phyloP scores from a whole-genome alignment of 2,797 vertebrate species.

The Periophthalmus magnuspinnatus region DNA sequence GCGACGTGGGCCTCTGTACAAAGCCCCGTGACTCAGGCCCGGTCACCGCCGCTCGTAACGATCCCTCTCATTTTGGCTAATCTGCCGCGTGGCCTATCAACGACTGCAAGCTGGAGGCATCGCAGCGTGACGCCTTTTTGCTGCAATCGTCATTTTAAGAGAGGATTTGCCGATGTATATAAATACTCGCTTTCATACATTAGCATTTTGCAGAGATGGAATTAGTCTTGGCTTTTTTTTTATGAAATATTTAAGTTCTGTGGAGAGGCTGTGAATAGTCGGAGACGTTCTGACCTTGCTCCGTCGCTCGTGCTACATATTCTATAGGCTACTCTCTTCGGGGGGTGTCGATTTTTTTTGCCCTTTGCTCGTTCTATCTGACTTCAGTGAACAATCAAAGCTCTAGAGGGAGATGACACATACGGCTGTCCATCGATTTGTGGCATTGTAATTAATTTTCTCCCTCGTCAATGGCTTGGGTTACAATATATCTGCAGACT shows the following conservation, averaged over 20 bases:
- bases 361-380: constrained; percentile 51
- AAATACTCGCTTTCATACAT: constrained; percentile 25
- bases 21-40: constrained; percentile 65
- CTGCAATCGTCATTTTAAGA: constrained; percentile 37
- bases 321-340: constrained; percentile 17
- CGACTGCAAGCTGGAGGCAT: constrained; percentile 40
- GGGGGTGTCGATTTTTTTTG: constrained; percentile 24
- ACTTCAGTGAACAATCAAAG: constrained; percentile 66
- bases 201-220: constrained; percentile 16
- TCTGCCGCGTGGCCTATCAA: constrained; percentile 58
- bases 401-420: constrained; percentile 73
- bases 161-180: constrained; percentile 29
- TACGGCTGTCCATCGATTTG: constrained; percentile 76
- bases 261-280: constrained; percentile 45
- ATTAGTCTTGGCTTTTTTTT: constrained; percentile 25
- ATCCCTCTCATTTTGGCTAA: constrained; percentile 64
- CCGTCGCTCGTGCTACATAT: constrained; percentile 12
- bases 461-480: constrained; percentile 61
- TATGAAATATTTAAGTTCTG: constrained; percentile 26
- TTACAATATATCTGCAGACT: constrained; percentile 74
- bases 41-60: constrained; percentile 65
- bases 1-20: neutral
- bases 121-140: constrained; percentile 23
- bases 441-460: constrained; percentile 79
- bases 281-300: constrained; percentile 40